Conservation (phyloP, 2,797 vertebrate species). For the Menidia menidia region DNA sequence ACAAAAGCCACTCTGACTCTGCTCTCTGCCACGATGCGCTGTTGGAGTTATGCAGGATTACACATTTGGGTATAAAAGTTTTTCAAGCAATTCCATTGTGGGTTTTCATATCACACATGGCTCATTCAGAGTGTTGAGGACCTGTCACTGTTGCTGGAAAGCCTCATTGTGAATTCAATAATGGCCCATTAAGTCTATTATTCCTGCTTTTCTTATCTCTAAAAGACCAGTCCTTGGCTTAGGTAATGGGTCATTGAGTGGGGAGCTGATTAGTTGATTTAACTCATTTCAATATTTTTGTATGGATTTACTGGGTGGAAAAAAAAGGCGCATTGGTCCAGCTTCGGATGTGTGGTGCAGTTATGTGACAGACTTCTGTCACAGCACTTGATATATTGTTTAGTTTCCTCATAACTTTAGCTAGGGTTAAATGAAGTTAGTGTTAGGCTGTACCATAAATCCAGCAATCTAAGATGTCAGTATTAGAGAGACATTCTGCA, state of each 20-base stretch:
- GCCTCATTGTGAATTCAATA: conserved; percentile 83
- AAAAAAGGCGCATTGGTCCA: conserved; percentile 54
- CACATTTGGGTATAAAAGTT: conserved; percentile 73
- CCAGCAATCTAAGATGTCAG: conserved; percentile 55
- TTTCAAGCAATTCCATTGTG: conserved; percentile 73
- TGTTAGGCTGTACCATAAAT: conserved; percentile 48
- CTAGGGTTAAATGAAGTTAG: conserved; percentile 5
- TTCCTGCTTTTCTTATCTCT: conserved; percentile 81
- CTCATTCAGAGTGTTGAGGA: conserved; percentile 79
- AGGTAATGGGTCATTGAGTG: conserved; percentile 77
- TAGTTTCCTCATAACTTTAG: conserved; percentile 41
- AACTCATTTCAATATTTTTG: conserved; percentile 78
- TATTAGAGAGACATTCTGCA: conserved; percentile 49
- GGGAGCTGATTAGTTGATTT: conserved; percentile 77
- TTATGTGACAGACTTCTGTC: conserved; percentile 50
- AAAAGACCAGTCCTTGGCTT: conserved; percentile 74
- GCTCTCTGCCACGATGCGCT: conserved; percentile 49
- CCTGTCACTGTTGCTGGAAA: conserved; percentile 78
- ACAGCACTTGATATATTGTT: conserved; percentile 52
- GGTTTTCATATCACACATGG: conserved; percentile 78
- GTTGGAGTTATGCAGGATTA: conserved; percentile 72
- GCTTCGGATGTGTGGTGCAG: conserved; percentile 27
- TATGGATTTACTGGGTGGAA: conserved; percentile 71
- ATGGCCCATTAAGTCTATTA: conserved; percentile 82
- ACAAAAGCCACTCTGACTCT: conserved; percentile 66